A percentile compares a stretch with the other conserved stretches of the same genome.
Conservation (phyloP, 2,113 vertebrate species). For the Xenus cinereus region DNA sequence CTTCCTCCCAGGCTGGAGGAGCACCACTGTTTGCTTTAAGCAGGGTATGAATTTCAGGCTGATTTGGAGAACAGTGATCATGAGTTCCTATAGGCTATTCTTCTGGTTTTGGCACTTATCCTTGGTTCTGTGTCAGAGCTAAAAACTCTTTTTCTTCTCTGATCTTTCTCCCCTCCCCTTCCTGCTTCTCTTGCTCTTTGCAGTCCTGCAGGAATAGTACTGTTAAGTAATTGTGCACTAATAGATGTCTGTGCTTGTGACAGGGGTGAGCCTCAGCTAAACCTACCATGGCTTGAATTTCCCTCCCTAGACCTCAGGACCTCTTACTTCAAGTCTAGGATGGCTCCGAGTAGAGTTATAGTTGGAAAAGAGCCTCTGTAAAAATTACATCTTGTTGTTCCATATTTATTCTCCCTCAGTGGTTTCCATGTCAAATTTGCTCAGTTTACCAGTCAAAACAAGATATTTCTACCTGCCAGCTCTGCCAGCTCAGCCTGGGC, state of each 20-base stretch:
- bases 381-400: constrained; percentile 62
- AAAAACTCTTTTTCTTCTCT: not conserved
- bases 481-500: constrained; percentile 58
- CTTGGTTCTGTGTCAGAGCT: not conserved
- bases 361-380: constrained; percentile 24
- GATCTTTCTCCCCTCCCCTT: not conserved
- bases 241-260: not conserved
- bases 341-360: not conserved
- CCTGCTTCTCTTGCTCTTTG: not conserved
- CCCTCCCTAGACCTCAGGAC: constrained; percentile 27
- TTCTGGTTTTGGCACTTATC: not conserved
- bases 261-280: not conserved
- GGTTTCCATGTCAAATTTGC: constrained; percentile 62
- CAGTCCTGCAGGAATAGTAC: not conserved
- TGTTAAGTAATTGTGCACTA: not conserved
- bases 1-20: not conserved
- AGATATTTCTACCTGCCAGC: constrained; percentile 65
- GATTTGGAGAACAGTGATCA: not conserved
- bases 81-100: not conserved
- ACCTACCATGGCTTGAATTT: not conserved
- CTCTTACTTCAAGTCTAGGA: constrained; percentile 15
- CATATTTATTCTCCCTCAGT: constrained; percentile 65
- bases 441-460: constrained; percentile 70
- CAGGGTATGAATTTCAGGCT: not conserved
- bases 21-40: not conserved